Conservation (phyloP, 2,797 vertebrate species). For the Cetoscarus ocellatus region DNA sequence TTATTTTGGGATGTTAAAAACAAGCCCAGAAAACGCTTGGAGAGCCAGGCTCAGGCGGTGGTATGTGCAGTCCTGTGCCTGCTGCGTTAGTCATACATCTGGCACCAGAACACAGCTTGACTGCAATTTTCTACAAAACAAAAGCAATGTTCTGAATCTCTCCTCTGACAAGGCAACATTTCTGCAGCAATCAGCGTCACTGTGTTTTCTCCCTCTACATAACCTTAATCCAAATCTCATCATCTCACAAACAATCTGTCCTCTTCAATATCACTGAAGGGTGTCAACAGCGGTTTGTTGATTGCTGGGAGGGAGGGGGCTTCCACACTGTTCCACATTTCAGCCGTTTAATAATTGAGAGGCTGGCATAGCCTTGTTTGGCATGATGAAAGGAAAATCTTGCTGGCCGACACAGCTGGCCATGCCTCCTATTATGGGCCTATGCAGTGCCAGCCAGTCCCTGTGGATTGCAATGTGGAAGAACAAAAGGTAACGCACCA, state of each 20-base stretch:
- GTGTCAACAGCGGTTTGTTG: conserved; percentile 40
- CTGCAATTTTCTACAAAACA: conserved; percentile 30
- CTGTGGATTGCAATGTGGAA: conserved; percentile 51
- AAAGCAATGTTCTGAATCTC: conserved; percentile 30
- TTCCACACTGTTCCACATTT: conserved; percentile 58
- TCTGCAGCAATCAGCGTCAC: conserved; percentile 51
- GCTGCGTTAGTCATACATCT: conserved; percentile 39
- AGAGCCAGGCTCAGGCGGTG: conserved; percentile 12
- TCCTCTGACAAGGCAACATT: conserved; percentile 31
- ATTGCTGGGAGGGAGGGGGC: neutral
- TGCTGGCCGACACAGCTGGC: conserved; percentile 59
- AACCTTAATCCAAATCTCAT: conserved; percentile 63
- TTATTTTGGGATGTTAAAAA: conserved; percentile 14
- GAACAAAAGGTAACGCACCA: conserved; percentile 64
- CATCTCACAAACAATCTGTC: conserved; percentile 40
- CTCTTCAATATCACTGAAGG: conserved; percentile 49
- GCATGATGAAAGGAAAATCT: conserved; percentile 75
- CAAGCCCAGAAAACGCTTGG: conserved; percentile 1
- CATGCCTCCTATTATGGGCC: conserved; percentile 71
- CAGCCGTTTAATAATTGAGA: conserved; percentile 78
- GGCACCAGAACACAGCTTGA: conserved; percentile 28
- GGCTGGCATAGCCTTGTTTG: conserved; percentile 67
- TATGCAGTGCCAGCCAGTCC: conserved; percentile 57
- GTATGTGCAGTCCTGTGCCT: conserved; percentile 10
- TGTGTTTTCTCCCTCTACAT: conserved; percentile 30